Conservation (phyloP, 2,113 vertebrate species). For the Pycnonotus jocosus region DNA sequence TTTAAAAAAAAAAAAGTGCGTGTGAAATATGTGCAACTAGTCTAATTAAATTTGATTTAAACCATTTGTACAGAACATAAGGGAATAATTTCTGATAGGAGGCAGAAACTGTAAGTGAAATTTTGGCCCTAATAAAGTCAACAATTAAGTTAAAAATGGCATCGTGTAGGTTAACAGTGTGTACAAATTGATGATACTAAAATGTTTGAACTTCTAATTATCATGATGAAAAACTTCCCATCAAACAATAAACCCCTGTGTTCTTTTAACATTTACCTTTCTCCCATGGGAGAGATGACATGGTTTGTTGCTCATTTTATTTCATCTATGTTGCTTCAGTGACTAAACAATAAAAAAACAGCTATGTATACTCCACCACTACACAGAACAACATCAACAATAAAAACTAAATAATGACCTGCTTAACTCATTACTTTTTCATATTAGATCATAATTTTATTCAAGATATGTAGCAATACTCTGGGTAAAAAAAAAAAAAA, state of each 20-base stretch:
- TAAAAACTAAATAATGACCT: neutral
- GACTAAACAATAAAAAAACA: constrained; percentile 39
- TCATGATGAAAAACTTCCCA: constrained; percentile 49
- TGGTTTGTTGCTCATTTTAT: constrained; percentile 57
- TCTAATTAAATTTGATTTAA: constrained; percentile 11
- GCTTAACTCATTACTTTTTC: neutral
- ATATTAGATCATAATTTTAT: neutral
- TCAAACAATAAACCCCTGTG: constrained; percentile 52
- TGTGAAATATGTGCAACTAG: neutral
- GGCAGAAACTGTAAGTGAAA: neutral
- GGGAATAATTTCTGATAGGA: neutral
- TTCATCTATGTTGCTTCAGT: constrained; percentile 33
- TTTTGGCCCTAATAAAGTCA: constrained; percentile 17
- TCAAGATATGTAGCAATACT: neutral
- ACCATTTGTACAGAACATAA: neutral
- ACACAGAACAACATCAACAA: neutral
- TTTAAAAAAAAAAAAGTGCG: neutral
- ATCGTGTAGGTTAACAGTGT: neutral
- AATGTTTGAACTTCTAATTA: constrained; percentile 54
- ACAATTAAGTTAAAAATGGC: constrained; percentile 12
- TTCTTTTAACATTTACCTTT: constrained; percentile 56
- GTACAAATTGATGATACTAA: constrained; percentile 46
- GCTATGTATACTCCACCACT: neutral
- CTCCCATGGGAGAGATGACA: constrained; percentile 47
- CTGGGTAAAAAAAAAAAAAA: neutral